Evolutionary conservation across 2,797 vertebrate species (phyloP).

Genomic region (Vultur gryphus): DNA sequence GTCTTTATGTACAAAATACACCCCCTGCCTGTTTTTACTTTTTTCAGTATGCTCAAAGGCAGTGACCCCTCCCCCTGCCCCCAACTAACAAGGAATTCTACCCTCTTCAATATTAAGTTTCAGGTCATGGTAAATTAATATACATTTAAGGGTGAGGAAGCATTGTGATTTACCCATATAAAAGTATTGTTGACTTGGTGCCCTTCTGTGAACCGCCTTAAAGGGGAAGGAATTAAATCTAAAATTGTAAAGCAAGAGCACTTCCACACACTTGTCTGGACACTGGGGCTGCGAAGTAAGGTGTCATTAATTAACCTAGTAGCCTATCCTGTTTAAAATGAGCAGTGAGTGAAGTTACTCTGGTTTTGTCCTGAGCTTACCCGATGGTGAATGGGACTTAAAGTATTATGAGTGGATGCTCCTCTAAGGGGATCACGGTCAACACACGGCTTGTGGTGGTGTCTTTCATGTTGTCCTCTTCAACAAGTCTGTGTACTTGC

Average conservation of each 20-base stretch:
- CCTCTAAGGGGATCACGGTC: conserved; percentile 16
- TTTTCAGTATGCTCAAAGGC: not conserved
- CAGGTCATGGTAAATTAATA: conserved; percentile 16
- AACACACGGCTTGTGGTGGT: conserved; percentile 11
- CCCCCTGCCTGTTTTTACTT: not conserved
- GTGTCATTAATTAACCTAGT: conserved; percentile 12
- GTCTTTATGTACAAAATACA: not conserved
- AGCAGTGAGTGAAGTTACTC: conserved; percentile 31
- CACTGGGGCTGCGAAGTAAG: conserved; percentile 19
- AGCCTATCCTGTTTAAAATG: conserved; percentile 41
- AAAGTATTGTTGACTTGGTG: conserved; percentile 8
- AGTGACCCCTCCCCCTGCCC: not conserved
- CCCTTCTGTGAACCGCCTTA: conserved; percentile 34
- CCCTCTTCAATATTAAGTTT: conserved; percentile 15
- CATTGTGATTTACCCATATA: conserved; percentile 17
- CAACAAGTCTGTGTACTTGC: conserved; percentile 67
- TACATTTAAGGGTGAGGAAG: not conserved
- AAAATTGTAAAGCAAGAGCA: conserved; percentile 49
- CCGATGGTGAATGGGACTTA: conserved; percentile 29
- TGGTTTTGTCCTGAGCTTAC: conserved; percentile 24
- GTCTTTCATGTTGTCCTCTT: conserved; percentile 38
- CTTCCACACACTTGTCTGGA: conserved; percentile 56
- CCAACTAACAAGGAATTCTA: conserved; percentile 46
- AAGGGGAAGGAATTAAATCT: conserved; percentile 18
- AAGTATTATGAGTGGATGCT: not conserved